Percentiles rank a stretch among this genome's conserved stretches.
These are phyloP conservation scores for Picus viridis DNA, from an alignment of 2,797 vertebrate genomes.

Conservation along the genomic window DNA sequence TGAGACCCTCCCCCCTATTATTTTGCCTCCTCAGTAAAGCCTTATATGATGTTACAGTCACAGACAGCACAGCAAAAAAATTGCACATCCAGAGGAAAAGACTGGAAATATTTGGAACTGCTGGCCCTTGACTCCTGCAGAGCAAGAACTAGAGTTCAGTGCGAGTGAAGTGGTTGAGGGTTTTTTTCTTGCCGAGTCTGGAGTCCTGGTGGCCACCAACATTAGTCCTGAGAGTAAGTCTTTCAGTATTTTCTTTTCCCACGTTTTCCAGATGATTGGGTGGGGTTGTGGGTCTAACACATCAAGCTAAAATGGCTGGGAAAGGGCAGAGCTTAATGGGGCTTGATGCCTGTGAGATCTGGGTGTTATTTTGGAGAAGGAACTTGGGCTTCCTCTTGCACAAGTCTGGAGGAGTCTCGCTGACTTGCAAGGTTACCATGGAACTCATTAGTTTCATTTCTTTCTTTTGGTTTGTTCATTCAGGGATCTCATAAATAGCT, in stretches of 20 bases:
- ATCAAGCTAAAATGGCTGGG: background rate
- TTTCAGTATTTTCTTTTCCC: background rate
- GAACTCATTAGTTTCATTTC: background rate
- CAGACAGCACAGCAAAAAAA: conserved; percentile 44
- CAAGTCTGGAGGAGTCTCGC: background rate
- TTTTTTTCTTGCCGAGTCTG: background rate
- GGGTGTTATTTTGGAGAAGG: background rate
- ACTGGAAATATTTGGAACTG: conserved; percentile 9
- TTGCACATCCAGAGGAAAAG: conserved; percentile 42
- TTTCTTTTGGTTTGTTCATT: background rate
- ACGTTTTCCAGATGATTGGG: background rate
- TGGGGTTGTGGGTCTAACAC: background rate
- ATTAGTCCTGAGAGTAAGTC: background rate
- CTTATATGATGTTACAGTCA: conserved; percentile 53
- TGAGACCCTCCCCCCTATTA: conserved; percentile 53
- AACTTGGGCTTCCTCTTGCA: background rate
- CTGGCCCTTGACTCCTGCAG: background rate
- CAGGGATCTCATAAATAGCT: no score
- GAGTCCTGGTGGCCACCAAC: background rate
- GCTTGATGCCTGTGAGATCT: background rate
- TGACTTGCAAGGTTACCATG: background rate
- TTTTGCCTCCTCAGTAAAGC: conserved; percentile 60
- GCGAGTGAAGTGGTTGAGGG: background rate
- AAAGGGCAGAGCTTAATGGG: background rate
- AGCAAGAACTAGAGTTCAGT: background rate